Conservation (phyloP, 2,888 invertebrate genomes). For the Clistopyga incitator region DNA sequence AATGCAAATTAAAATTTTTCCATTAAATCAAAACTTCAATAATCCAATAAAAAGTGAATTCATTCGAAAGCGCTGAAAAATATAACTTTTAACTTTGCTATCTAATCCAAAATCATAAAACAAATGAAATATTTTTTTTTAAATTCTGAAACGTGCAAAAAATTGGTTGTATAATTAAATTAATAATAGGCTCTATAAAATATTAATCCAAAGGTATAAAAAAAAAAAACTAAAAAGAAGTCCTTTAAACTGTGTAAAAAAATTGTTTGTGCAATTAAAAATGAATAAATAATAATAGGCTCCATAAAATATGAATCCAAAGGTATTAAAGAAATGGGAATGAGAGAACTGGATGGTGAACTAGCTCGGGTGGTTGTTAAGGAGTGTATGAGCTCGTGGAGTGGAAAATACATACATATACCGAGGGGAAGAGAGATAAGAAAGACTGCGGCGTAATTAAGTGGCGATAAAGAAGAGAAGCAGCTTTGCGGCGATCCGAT, state of each 20-base stretch:
- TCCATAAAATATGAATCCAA: not conserved
- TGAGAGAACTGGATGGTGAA: not conserved
- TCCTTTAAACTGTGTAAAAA: too few species aligned
- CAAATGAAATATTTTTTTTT: too few species aligned
- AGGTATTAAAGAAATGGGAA: not conserved
- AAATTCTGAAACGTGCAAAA: too few species aligned
- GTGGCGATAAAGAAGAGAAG: constrained; percentile 70
- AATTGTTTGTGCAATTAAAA: not conserved
- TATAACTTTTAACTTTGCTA: too few species aligned
- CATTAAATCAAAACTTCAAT: too few species aligned
- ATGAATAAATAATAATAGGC: not conserved
- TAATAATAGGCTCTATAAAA: too few species aligned
- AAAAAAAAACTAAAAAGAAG: too few species aligned
- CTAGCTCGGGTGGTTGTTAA: constrained; percentile 5
- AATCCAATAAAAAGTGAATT: not conserved
- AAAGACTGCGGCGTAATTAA: constrained; percentile 69
- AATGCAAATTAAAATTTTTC: not conserved
- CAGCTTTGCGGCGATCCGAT: constrained; percentile 52
- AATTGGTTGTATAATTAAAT: too few species aligned
- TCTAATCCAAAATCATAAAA: too few species aligned
- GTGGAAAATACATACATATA: constrained; percentile 33
- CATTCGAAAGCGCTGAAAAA: too few species aligned
- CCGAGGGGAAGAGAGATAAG: constrained; percentile 67
- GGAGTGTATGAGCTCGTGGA: constrained; percentile 11
- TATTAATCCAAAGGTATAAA: too few species aligned